Evolutionary conservation across 2,888 invertebrate genomes (phyloP).

Genomic region (Artemia sp.): DNA sequence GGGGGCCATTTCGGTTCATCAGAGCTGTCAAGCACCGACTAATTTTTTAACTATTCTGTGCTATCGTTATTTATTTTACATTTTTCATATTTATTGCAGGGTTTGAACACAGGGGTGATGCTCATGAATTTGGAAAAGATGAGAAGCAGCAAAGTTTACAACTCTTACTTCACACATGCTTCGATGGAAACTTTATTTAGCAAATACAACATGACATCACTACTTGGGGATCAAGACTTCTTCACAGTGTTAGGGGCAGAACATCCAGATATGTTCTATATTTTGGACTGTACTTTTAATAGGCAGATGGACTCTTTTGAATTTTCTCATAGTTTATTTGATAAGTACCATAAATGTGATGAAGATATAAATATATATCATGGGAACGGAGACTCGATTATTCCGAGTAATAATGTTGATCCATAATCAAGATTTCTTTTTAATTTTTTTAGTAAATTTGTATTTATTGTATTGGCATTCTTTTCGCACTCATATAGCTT

Average conservation of each 20-base stretch:
- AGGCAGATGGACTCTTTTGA: constrained; percentile 32
- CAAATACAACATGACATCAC: constrained; percentile 30
- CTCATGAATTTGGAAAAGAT: constrained; percentile 33
- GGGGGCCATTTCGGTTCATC: too few species aligned
- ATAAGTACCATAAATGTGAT: constrained; percentile 32
- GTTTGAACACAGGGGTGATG: constrained; percentile 36
- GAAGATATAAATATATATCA: constrained; percentile 30
- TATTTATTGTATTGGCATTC: too few species aligned
- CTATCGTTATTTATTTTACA: too few species aligned
- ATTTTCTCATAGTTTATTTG: constrained; percentile 28
- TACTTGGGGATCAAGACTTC: constrained; percentile 28
- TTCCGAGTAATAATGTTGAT: constrained; percentile 23
- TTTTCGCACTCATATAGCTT: too few species aligned
- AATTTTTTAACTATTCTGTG: too few species aligned
- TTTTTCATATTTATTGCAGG: constrained; percentile 26
- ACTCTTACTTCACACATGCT: constrained; percentile 29
- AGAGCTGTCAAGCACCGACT: too few species aligned
- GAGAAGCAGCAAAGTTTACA: constrained; percentile 31
- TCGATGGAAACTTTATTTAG: constrained; percentile 29
- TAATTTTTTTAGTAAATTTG: too few species aligned
- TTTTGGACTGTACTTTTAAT: constrained; percentile 36
- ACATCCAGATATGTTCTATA: constrained; percentile 32
- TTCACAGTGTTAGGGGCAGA: constrained; percentile 33
- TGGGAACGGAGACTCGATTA: constrained; percentile 28
- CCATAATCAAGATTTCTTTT: too few species aligned